Evolutionary conservation across 2,797 vertebrate species (phyloP), one percentile per base, ranked within the genome.

Genomic region (Tenualosa thibaudeaui): DNA sequence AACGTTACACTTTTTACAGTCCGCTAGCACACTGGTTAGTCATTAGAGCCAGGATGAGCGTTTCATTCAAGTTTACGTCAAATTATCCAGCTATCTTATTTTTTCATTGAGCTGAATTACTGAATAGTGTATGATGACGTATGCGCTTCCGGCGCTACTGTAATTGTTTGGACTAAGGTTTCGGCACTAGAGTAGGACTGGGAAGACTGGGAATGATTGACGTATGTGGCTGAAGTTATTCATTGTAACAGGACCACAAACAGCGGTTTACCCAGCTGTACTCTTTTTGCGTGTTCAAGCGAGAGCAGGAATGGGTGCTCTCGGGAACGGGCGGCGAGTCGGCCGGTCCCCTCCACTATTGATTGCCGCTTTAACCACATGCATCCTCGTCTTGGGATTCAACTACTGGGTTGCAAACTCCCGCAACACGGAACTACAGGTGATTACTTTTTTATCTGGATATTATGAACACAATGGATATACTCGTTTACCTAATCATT

Each of bases 321-420:
- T 98, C 24, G 97, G 96, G 84, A 98, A 96, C 2, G 94, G 95
- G 22, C 97, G 98, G 24, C 94, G 97, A 49, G 96, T 95, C 88
- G 97, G 96, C 92, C 96, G 98, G 92, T 95, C 97, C 6, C 96
- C 97, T 0, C 95, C 97, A 60, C 94, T 99, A 0, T 90, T 99
- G 19, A 91, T 98, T 83, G 96, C 95, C 0, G 97, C 95, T 0
- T 93, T 99, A 0, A 91, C 98, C 65, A 95, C 96, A 0, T 98
- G 97, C 71, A 86, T 98, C 82, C 92, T 98, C 2, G 94, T 99
- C 89, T 86, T 99, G 87, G 97, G 96, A 83, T 98, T 99, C 91
- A 99, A 98, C 93, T 99, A 99, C 90, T 99, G 98, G 98, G 93
- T 97, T 31, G 97, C 97, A 5, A 98, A 95, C 92, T 97, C 97